These are phyloP conservation scores for Axis porcinus DNA, from an alignment of 2,113 vertebrate species.

Conservation along the genomic window DNA sequence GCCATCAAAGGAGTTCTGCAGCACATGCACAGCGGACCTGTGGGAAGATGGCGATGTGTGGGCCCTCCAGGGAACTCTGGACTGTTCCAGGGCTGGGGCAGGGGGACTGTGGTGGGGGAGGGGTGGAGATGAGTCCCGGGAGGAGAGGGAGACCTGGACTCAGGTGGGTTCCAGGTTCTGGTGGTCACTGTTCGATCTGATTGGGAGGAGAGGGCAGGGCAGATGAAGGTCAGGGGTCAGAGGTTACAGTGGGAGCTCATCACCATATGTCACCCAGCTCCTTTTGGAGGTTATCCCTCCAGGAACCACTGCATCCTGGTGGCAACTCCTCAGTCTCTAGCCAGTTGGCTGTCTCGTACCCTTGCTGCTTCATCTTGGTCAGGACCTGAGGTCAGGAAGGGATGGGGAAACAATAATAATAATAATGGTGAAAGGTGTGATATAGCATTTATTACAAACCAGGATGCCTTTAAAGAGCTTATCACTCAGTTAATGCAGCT, in stretches of 20 bases:
- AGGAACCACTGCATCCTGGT: not conserved
- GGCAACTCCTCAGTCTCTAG: not conserved
- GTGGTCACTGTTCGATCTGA: not conserved
- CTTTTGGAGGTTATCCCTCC: constrained; percentile 53
- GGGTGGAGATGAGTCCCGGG: not conserved
- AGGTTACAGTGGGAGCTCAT: not conserved
- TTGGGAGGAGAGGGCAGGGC: not conserved
- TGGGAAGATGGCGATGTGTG: not conserved
- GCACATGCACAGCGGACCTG: constrained; percentile 68
- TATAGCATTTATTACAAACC: not conserved
- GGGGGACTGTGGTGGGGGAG: no score
- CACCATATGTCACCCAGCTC: constrained; percentile 75
- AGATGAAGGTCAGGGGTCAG: not conserved
- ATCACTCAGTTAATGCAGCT: not conserved
- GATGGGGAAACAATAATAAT: not conserved
- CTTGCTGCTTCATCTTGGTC: constrained; percentile 68
- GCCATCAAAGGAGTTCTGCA: constrained; percentile 62
- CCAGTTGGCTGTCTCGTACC: not conserved
- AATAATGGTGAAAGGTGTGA: not conserved
- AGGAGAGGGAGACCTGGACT: not conserved
- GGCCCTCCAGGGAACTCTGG: no score
- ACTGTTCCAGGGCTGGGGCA: not conserved
- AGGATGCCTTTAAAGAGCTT: not conserved
- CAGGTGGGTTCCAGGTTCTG: not conserved
- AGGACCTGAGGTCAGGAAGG: constrained; percentile 49